These are phyloP conservation scores for Tokudaia muenninki DNA, from an alignment of 2,797 vertebrate genomes.

Conservation along the genomic window DNA sequence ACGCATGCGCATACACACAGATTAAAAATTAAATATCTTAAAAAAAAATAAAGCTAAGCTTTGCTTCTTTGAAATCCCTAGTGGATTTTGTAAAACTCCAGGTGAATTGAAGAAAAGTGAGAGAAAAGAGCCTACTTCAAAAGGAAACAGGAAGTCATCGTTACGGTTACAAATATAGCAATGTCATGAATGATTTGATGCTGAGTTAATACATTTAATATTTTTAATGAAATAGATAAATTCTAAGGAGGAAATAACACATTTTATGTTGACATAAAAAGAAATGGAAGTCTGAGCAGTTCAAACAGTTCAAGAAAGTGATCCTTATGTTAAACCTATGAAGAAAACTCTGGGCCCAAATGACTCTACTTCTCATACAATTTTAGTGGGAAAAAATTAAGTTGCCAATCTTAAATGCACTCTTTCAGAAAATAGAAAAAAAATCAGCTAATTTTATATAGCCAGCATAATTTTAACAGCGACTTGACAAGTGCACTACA, in stretches of 20 bases:
- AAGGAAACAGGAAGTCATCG: constrained; percentile 2
- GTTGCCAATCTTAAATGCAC: constrained; percentile 32
- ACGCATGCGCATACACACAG: neutral
- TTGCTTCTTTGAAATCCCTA: constrained; percentile 40
- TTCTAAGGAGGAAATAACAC: neutral
- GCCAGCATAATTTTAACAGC: neutral
- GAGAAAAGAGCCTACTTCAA: neutral
- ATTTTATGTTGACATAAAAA: constrained; percentile 40
- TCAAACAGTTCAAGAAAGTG: constrained; percentile 26
- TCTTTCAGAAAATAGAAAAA: constrained; percentile 59
- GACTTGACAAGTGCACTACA: constrained; percentile 28
- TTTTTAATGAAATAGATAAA: constrained; percentile 38
- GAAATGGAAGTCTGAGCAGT: constrained; percentile 11
- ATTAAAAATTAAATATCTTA: neutral
- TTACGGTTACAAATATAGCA: neutral
- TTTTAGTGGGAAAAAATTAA: neutral
- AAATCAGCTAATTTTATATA: constrained; percentile 24
- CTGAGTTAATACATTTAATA: constrained; percentile 31
- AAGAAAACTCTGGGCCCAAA: constrained; percentile 35
- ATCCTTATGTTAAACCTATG: constrained; percentile 5
- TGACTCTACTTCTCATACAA: constrained; percentile 27
- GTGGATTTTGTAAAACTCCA: constrained; percentile 35
- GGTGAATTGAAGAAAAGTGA: neutral
- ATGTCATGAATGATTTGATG: neutral
- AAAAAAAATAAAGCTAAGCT: constrained; percentile 7